Evolutionary conservation across 2,888 invertebrate genomes (phyloP), one percentile per base, ranked within the genome.

Genomic region (Drosophila phalerata): DNA sequence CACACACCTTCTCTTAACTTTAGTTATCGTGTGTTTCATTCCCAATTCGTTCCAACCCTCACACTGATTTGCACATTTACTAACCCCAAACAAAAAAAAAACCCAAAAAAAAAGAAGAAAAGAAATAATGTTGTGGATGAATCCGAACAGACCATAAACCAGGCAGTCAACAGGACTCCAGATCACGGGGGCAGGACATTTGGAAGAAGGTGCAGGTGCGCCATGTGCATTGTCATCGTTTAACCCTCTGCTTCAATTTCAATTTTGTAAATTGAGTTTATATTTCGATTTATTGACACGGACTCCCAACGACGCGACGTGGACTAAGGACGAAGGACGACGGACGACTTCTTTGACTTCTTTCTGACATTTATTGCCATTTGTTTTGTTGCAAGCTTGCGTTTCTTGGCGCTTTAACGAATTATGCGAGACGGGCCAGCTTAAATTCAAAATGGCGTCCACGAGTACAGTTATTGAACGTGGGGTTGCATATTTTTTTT

Each of bases 201-300:
- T 8, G 48, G 22, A n/a, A 28, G 22, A n/a, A 28, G 47, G 68
- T 67, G 79, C 77, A 79, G 77, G 77, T 77, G 77, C 60, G 53
- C 51, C 63, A 52, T 67, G 64, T 68, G 48, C 68, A 66, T 62
- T 62, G 67, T 64, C 73, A 79, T 73, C 79, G 69, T 74, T 87
- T 85, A 81, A 85, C 88, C 88, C 85, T 80, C 79, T 76, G 77
- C 80, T 79, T 89, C 90, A 85, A 88, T 88, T 90, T 89, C 78
- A 86, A 89, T 90, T 89, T 89, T 72, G 79, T 79, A 85, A 88
- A 90, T 89, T 88, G 89, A 87, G 82, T 79, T 88, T 86, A 81
- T 76, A 81, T 84, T 86, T 85, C 89, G 90, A 90, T 90, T 90
- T 90, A 90, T 90, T 86, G 85, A 78, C 80, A 85, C 73, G 68